Percentiles rank a stretch among this genome's conserved stretches.
These are phyloP conservation scores for Phortica okadai DNA, from an alignment of 2,888 invertebrate species.

Conservation along the genomic window DNA sequence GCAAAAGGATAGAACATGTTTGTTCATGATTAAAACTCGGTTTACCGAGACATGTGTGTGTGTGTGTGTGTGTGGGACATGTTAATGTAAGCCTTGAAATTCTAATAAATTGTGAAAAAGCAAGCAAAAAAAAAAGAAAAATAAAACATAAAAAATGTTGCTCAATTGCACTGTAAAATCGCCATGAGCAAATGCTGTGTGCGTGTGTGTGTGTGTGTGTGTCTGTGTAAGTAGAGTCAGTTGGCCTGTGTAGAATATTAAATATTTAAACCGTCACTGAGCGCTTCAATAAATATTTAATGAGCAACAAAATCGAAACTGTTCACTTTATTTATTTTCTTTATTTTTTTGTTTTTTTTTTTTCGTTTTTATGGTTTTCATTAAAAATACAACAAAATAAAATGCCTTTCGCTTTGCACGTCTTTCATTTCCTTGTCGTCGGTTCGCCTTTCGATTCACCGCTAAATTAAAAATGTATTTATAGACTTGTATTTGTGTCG, in stretches of 20 bases:
- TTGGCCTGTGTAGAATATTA: not conserved
- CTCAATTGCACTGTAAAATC: not conserved
- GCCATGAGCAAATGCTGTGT: not conserved
- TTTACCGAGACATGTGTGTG: not conserved
- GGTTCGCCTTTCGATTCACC: not conserved
- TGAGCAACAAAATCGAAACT: not conserved
- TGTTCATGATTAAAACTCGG: not conserved
- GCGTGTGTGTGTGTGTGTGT: not conserved
- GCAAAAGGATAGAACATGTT: not conserved
- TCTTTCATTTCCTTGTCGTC: not conserved
- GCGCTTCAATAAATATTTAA: constrained; percentile 11
- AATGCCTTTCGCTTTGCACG: not conserved
- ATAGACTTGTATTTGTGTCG: not conserved
- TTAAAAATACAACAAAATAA: not conserved
- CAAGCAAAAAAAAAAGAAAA: not conserved
- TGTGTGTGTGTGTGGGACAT: not conserved
- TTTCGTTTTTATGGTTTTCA: too few relatives aligned
- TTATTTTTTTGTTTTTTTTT: too few relatives aligned
- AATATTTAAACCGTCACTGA: not conserved
- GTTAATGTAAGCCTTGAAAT: not conserved
- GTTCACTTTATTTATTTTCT: not conserved
- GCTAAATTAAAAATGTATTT: not conserved
- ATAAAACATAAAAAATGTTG: too few relatives aligned
- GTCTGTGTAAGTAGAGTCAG: not conserved
- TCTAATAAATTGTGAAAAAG: constrained; percentile 6